Conservation (phyloP, 2,888 invertebrate species). For the Pasiphila rectangulata region DNA sequence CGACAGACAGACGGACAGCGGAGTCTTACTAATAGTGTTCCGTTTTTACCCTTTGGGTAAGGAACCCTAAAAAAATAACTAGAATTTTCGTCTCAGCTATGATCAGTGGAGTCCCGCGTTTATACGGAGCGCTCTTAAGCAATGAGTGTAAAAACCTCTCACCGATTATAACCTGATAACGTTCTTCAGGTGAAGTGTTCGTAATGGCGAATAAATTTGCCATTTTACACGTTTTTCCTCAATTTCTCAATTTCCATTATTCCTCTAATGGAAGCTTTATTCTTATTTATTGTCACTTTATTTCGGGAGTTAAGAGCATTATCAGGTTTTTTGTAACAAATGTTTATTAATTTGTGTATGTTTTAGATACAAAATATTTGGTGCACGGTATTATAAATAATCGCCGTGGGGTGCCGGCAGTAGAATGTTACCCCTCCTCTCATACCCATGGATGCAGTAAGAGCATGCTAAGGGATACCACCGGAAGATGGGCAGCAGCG, state of each 20-base stretch:
- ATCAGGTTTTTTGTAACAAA: slow-evolving; percentile 14
- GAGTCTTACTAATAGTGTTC: too few relatives aligned
- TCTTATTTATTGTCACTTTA: slow-evolving; percentile 32
- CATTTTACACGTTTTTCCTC: slow-evolving; percentile 29
- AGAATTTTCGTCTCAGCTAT: too few relatives aligned
- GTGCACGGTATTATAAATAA: too few relatives aligned
- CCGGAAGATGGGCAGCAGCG: too few relatives aligned
- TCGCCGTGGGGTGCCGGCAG: too few relatives aligned
- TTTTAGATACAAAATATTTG: neutral
- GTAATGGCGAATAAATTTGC: slow-evolving; percentile 19
- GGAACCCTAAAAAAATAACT: too few relatives aligned
- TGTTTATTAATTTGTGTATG: slow-evolving; percentile 1
- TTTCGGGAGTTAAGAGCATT: slow-evolving; percentile 24
- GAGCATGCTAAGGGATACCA: too few relatives aligned
- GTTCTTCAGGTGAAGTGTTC: slow-evolving; percentile 28
- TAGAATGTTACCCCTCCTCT: too few relatives aligned
- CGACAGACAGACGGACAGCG: too few relatives aligned
- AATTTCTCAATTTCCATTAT: slow-evolving; percentile 46
- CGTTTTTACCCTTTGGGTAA: too few relatives aligned
- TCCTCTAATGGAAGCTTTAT: slow-evolving; percentile 35
- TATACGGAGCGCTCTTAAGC: neutral
- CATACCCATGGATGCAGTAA: too few relatives aligned
- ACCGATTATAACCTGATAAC: slow-evolving; percentile 27
- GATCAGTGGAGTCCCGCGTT: neutral
- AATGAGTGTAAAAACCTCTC: neutral